phyloP scores from a whole-genome alignment of 2,888 invertebrate genomes.

The Anarsia innoxiella region DNA sequence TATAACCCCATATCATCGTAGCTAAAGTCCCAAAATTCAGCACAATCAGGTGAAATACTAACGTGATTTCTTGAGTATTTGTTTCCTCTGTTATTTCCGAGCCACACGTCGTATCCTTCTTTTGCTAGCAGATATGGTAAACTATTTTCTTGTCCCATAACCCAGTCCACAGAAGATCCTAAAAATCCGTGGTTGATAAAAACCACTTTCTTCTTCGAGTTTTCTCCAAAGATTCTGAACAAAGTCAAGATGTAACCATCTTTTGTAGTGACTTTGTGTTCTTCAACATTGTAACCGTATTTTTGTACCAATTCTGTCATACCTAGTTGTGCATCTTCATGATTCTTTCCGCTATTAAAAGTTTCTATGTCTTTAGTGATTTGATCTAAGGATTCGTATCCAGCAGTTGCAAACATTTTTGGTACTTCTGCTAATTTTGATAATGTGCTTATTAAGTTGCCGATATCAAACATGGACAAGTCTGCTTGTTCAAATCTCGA shows the following conservation, averaged over 20 bases:
- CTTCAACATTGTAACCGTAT: conserved; percentile 39
- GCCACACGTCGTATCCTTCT: conserved; percentile 83
- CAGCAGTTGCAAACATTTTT: too few relatives aligned
- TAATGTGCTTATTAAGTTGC: too few relatives aligned
- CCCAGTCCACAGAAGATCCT: conserved; percentile 54
- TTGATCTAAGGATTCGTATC: too few relatives aligned
- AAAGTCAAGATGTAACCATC: conserved; percentile 45
- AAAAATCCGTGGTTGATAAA: conserved; percentile 54
- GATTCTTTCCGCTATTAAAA: too few relatives aligned
- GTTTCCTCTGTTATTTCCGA: conserved; percentile 86
- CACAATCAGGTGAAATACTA: conserved; percentile 40
- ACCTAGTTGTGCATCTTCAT: neutral
- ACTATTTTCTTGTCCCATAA: conserved; percentile 40
- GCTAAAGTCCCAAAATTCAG: conserved; percentile 80
- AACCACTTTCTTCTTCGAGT: conserved; percentile 25
- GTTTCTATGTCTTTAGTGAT: too few relatives aligned
- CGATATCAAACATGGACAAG: too few relatives aligned
- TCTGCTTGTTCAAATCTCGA: too few relatives aligned
- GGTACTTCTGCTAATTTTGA: too few relatives aligned
- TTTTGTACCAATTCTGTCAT: conserved; percentile 35
- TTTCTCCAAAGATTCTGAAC: conserved; percentile 41
- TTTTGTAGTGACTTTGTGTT: conserved; percentile 35
- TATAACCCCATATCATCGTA: conserved; percentile 87
- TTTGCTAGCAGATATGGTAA: conserved; percentile 70
- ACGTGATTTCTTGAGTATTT: conserved; percentile 76